Conservation (phyloP, 2,888 invertebrate genomes). For the Vandiemenella viatica region DNA sequence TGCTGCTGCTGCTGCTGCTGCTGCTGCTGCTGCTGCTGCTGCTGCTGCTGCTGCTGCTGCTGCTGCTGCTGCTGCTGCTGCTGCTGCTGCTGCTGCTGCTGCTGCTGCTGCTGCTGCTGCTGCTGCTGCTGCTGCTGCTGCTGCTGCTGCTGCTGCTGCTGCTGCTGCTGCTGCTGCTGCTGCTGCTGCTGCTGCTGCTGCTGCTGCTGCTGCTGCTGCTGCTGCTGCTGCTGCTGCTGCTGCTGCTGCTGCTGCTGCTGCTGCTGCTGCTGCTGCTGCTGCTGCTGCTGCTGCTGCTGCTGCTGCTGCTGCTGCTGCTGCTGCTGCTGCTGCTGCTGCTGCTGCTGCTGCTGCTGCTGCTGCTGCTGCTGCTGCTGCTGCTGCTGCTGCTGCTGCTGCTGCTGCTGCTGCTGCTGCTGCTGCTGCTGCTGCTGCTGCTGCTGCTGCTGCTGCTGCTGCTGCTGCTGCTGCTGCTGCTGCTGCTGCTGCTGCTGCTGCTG, state of each 20-base stretch:
- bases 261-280: slow-evolving; percentile 3
- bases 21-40: slow-evolving; percentile 5
- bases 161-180: slow-evolving; percentile 5
- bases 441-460: slow-evolving; percentile 5
- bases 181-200: slow-evolving; percentile 5
- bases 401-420: slow-evolving; percentile 5
- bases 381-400: slow-evolving; percentile 5
- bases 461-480: slow-evolving; percentile 3
- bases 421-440: slow-evolving; percentile 5
- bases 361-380: slow-evolving; percentile 1
- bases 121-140: slow-evolving; percentile 5
- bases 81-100: slow-evolving; percentile 5
- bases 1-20: slow-evolving; percentile 5
- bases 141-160: slow-evolving; percentile 4
- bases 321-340: slow-evolving; percentile 4
- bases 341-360: slow-evolving; percentile 4
- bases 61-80: slow-evolving; percentile 5
- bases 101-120: slow-evolving; percentile 5
- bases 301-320: slow-evolving; percentile 5
- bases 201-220: slow-evolving; percentile 5
- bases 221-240: slow-evolving; percentile 4
- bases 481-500: slow-evolving; percentile 26
- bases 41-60: slow-evolving; percentile 5
- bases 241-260: slow-evolving; percentile 4
- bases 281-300: slow-evolving; percentile 6